Percentiles rank a stretch among this genome's conserved stretches.
These are phyloP conservation scores for Centrocercus urophasianus DNA, from an alignment of 2,113 vertebrate species.

Conservation along the genomic window DNA sequence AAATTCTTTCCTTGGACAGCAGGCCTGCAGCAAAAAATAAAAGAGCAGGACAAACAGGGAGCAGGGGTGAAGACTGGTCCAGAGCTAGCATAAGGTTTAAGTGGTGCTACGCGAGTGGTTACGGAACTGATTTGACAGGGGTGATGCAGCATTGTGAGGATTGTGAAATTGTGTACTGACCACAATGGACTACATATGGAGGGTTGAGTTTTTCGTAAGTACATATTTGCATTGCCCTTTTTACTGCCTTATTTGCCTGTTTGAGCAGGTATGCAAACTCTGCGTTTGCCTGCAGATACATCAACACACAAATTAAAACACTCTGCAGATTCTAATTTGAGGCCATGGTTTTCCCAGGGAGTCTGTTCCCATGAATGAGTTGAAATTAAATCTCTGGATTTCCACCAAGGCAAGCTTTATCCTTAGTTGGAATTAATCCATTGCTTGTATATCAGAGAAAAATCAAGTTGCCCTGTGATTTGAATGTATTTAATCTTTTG, in stretches of 20 bases:
- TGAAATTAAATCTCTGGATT: constrained; percentile 14
- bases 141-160: background rate
- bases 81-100: background rate
- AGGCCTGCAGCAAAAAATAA: background rate
- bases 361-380: background rate
- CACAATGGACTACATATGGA: background rate
- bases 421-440: constrained; percentile 12
- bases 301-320: background rate
- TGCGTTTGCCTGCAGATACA: background rate
- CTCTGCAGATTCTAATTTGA: background rate
- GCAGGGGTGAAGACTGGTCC: background rate
- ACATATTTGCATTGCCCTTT: background rate
- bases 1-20: background rate
- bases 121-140: background rate
- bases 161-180: background rate
- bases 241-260: background rate
- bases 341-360: background rate
- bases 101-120: background rate
- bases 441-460: background rate
- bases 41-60: background rate
- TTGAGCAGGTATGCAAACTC: background rate
- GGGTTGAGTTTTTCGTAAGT: background rate
- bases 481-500: constrained; percentile 20
- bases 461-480: background rate
- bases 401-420: constrained; percentile 13